These are phyloP conservation scores for Acholoe squamosa DNA, from an alignment of 2,888 invertebrate species.

Conservation along the genomic window DNA sequence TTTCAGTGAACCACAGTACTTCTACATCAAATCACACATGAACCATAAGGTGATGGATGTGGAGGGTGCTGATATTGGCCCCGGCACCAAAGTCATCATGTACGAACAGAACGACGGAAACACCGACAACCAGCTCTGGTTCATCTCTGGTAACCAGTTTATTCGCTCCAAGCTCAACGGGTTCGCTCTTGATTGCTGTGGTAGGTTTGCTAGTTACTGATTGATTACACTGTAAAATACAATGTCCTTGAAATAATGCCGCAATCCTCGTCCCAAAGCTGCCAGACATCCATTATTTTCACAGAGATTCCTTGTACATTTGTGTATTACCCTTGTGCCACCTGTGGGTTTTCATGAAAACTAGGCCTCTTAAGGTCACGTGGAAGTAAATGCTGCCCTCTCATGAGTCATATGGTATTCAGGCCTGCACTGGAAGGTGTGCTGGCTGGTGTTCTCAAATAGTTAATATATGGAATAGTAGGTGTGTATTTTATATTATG, in stretches of 20 bases:
- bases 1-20: slow-evolving; percentile 52
- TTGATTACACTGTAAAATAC: not conserved
- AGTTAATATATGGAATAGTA: too few species aligned
- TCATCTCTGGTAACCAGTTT: slow-evolving; percentile 42
- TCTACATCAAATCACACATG: slow-evolving; percentile 61
- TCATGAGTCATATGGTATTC: too few species aligned
- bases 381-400: too few species aligned
- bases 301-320: too few species aligned
- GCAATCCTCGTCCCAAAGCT: too few species aligned
- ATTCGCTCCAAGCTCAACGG: slow-evolving; percentile 65
- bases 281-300: too few species aligned
- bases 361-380: too few species aligned
- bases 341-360: too few species aligned
- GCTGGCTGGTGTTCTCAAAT: too few species aligned
- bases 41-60: slow-evolving; percentile 64
- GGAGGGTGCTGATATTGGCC: not conserved
- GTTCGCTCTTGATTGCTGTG: slow-evolving; percentile 43
- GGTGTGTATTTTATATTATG: too few species aligned
- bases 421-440: too few species aligned
- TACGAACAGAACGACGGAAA: slow-evolving; percentile 13
- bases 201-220: not conserved
- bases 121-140: slow-evolving; percentile 66
- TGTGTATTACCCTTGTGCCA: not conserved
- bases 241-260: too few species aligned
- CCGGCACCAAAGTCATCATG: slow-evolving; percentile 61